Conservation (phyloP, 2,113 vertebrate genomes). For the Sciurus niger region DNA sequence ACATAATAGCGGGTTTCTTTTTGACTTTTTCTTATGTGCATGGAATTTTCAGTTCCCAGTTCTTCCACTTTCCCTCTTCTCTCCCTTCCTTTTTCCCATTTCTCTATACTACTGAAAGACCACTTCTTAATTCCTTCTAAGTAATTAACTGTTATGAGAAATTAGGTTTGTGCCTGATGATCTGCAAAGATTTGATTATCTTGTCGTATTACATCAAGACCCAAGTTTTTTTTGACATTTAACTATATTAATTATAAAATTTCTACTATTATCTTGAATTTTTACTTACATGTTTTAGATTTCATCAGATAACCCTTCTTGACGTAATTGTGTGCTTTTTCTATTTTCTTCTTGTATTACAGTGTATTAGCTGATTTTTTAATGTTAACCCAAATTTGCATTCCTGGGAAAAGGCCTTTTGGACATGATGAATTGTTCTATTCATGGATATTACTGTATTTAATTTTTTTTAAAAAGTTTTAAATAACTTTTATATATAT, state of each 20-base stretch:
- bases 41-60: no score
- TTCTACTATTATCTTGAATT: conserved; percentile 36
- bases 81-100: no score
- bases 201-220: background rate
- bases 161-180: conserved; percentile 7
- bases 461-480: background rate
- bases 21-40: no score
- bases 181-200: conserved; percentile 19
- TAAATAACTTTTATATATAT: background rate
- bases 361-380: background rate
- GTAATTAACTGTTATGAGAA: conserved; percentile 26
- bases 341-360: background rate
- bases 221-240: background rate
- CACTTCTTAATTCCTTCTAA: background rate
- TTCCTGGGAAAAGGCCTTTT: background rate
- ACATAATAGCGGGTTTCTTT: no score
- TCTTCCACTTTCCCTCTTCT: no score
- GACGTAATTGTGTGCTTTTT: background rate
- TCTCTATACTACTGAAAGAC: background rate
- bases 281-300: conserved; percentile 16
- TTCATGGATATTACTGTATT: background rate
- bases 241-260: conserved; percentile 48
- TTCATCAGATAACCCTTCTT: conserved; percentile 47
- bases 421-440: conserved; percentile 26
- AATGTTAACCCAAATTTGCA: conserved; percentile 7